These are phyloP conservation scores for Euura saliciscinereae DNA, from an alignment of 1,140 invertebrate species.

Conservation along the genomic window DNA sequence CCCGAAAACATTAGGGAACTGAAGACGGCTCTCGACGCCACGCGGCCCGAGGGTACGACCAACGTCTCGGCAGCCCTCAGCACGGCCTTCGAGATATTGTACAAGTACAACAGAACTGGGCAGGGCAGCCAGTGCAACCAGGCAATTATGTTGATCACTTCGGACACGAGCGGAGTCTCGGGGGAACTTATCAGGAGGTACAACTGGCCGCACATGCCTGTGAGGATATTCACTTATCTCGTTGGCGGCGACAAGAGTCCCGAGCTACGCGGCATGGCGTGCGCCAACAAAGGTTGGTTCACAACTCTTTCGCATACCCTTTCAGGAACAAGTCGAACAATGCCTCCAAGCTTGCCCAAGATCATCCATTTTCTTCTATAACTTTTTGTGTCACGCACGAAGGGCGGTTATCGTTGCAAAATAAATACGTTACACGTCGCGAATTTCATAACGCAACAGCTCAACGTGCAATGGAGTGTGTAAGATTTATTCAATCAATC, in stretches of 20 bases:
- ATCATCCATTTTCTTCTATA: too few species aligned
- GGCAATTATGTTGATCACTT: constrained; percentile 90
- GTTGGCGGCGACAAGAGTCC: constrained; percentile 89
- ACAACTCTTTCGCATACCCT: too few species aligned
- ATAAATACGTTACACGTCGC: too few species aligned
- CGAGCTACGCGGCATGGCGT: constrained; percentile 93
- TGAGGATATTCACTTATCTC: constrained; percentile 96
- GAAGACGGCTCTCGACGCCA: constrained; percentile 73
- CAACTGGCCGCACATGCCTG: constrained; percentile 90
- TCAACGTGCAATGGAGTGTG: too few species aligned
- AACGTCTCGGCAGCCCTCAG: constrained; percentile 92
- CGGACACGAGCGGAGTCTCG: constrained; percentile 83
- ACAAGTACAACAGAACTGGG: constrained; percentile 83
- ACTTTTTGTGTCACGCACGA: too few species aligned
- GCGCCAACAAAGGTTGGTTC: constrained; percentile 88
- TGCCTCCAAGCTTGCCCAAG: too few species aligned
- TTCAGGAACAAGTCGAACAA: too few species aligned
- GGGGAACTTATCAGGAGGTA: constrained; percentile 81
- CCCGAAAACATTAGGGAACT: constrained; percentile 85
- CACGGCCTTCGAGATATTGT: constrained; percentile 90
- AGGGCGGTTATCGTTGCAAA: too few species aligned
- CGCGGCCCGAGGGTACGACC: constrained; percentile 78
- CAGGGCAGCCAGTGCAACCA: constrained; percentile 94
- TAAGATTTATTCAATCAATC: too few species aligned
- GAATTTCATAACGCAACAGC: too few species aligned